These are phyloP conservation scores for Papilio machaon DNA, from an alignment of 1,140 invertebrate genomes.

Conservation along the genomic window DNA sequence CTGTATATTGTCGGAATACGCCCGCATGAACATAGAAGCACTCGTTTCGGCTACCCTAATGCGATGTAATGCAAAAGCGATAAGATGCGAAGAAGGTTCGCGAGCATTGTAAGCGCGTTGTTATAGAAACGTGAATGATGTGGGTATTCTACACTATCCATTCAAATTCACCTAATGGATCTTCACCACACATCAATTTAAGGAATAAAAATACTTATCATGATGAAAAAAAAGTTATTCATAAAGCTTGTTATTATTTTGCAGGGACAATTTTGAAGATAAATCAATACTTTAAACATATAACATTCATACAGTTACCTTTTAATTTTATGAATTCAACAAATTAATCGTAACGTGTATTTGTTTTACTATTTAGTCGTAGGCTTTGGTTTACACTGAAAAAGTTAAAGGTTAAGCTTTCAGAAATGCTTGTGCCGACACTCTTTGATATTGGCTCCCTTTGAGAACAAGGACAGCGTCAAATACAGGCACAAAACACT, in stretches of 20 bases:
- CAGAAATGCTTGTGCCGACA: neutral
- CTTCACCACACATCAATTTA: neutral
- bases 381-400: neutral
- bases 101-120: constrained; percentile 10
- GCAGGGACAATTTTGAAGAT: neutral
- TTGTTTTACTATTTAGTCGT: neutral
- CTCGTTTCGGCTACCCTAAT: constrained; percentile 18
- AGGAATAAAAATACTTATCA: neutral
- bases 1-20: neutral
- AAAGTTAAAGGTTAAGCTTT: neutral
- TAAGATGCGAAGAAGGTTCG: constrained; percentile 21
- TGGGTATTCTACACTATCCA: constrained; percentile 14
- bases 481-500: constrained; percentile 3
- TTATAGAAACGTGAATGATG: constrained; percentile 13
- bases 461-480: neutral
- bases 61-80: constrained; percentile 27
- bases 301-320: too few species aligned
- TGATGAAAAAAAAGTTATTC: neutral
- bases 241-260: neutral
- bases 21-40: constrained; percentile 9
- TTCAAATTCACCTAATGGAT: constrained; percentile 8
- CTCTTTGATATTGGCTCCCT: constrained; percentile 10
- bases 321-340: neutral
- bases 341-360: neutral
- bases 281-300: too few species aligned